Evolutionary conservation across 2,888 invertebrate genomes (phyloP), one percentile per base, ranked within the genome.

Genomic region (Melanostoma scalare): DNA sequence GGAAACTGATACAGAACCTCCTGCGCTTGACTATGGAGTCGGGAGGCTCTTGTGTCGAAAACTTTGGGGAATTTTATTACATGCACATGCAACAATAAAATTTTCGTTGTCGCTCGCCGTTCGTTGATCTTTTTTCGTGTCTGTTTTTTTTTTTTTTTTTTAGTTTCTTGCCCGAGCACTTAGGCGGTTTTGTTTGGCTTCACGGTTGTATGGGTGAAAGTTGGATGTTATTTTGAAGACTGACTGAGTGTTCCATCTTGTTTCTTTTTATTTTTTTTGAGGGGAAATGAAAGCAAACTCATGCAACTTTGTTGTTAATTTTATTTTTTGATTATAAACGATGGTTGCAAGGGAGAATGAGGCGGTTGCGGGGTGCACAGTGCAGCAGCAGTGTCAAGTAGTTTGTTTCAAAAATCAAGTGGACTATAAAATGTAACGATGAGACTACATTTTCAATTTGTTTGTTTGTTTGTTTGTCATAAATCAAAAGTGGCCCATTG

Each of bases 31-130:
- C 60, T 61, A 8, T 6, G 9, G 44, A 42, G 6, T 61, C 9
- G 8, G 73, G 69, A 79, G 84, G 84, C 35, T 38, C 61, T 4
- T 8, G 6, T 67, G 84, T 84, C 20, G 79, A 79, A 84, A 84
- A 84, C 84, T 69, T 55, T 44, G 40, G 67, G 71, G 71, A 71
- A 75, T 84, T 84, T 84, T 75, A 84, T 84, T 84, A 75, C 84
- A 79, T 84, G 84, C 84, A 84, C 84, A 84, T 84, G 84, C 84
- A 84, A 84, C 84, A 84, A 84, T 84, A 84, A 84, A 84, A 84
- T 71, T 71, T 67, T 84, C 79, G 74, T 79, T 84, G 79, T 78
- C 79, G 69, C 67, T 84, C 79, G 44, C 36, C 79, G 84, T 84
- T 74, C 84, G 84, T 84, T 84, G 84, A 79, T 84, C 84, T 84